Conservation (phyloP, 2,797 vertebrate species). For the Alectoris magna region DNA sequence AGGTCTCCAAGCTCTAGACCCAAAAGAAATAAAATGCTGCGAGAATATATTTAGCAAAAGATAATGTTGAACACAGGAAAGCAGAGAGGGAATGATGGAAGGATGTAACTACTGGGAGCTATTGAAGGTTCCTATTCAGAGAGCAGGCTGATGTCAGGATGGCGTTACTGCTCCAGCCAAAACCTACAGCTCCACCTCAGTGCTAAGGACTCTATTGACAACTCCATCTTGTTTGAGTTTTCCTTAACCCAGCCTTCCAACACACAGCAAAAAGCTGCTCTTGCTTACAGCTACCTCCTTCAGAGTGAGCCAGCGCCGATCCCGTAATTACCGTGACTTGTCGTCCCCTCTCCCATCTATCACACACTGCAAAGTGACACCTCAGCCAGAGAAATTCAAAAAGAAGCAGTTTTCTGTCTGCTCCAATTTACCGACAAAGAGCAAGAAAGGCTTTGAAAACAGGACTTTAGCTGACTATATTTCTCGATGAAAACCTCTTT, state of each 20-base stretch:
- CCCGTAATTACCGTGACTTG: neutral
- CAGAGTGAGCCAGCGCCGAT: neutral
- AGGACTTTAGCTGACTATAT: neutral
- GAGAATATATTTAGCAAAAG: neutral
- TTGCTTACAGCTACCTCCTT: neutral
- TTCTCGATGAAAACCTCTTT: neutral
- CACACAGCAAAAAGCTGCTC: neutral
- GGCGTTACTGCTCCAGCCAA: neutral
- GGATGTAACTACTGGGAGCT: accelerated
- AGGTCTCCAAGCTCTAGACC: neutral
- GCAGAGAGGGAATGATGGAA: neutral
- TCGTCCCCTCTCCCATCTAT: constrained; percentile 8
- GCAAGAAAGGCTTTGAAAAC: neutral
- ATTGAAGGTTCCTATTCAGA: neutral
- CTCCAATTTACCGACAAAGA: constrained; percentile 27
- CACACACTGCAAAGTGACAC: constrained; percentile 6
- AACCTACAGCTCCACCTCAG: neutral
- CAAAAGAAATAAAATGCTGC: neutral
- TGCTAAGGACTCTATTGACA: neutral
- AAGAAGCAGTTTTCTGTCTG: constrained; percentile 58
- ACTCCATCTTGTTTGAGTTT: neutral
- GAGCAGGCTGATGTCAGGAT: neutral
- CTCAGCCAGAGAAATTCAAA: constrained; percentile 19
- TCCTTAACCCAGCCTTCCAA: neutral
- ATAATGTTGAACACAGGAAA: neutral